These are phyloP conservation scores for Nematopogon swammerdamellus DNA, from an alignment of 2,888 invertebrate species.

Conservation along the genomic window DNA sequence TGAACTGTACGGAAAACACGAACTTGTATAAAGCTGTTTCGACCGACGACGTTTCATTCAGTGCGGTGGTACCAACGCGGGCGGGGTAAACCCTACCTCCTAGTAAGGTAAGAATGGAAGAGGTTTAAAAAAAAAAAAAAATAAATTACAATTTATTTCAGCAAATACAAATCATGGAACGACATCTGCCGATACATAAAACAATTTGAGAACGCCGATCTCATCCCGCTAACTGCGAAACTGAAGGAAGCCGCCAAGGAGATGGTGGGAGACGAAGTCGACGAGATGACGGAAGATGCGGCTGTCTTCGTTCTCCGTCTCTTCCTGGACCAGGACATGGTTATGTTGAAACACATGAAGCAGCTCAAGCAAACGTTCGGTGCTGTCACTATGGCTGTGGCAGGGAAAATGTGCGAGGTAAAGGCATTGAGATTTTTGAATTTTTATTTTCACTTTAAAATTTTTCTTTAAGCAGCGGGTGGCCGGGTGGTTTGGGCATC, in stretches of 20 bases:
- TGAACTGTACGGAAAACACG: no score
- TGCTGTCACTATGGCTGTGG: constrained; percentile 44
- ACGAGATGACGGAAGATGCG: constrained; percentile 61
- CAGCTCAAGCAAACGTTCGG: constrained; percentile 61
- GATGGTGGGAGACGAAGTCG: constrained; percentile 54
- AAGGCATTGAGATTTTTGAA: constrained; percentile 3
- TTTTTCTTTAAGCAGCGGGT: no score
- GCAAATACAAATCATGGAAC: constrained; percentile 34
- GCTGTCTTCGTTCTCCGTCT: constrained; percentile 57
- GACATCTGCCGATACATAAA: constrained; percentile 45
- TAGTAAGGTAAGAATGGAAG: no score
- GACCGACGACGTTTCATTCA: no score
- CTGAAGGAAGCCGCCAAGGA: constrained; percentile 31
- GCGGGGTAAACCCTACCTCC: no score
- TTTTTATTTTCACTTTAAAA: not conserved
- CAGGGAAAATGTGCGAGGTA: constrained; percentile 58
- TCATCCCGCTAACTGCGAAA: constrained; percentile 27
- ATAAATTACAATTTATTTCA: no score
- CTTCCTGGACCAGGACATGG: constrained; percentile 57
- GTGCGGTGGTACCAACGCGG: no score
- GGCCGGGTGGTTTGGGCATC: no score
- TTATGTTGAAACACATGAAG: constrained; percentile 56
- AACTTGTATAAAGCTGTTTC: no score
- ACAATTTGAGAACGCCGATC: constrained; percentile 26
- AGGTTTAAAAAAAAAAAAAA: no score